phyloP scores from a whole-genome alignment of 2,888 invertebrate species.

The Meganola albula region DNA sequence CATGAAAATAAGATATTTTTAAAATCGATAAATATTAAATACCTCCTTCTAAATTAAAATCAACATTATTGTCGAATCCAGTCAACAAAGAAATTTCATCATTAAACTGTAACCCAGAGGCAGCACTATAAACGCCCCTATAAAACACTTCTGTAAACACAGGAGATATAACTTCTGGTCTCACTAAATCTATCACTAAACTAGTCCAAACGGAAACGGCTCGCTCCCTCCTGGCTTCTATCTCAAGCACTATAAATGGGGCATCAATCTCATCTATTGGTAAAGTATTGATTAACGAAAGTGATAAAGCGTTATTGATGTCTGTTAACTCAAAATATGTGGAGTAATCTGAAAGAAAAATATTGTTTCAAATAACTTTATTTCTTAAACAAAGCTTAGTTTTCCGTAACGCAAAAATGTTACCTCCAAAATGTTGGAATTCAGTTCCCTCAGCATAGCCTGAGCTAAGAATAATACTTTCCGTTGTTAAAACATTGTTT shows the following conservation, averaged over 20 bases:
- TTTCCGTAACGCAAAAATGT: no score
- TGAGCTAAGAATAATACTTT: conserved; percentile 36
- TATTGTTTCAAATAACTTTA: not conserved
- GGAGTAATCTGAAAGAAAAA: conserved; percentile 36
- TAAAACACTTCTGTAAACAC: conserved; percentile 42
- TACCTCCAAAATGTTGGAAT: conserved; percentile 47
- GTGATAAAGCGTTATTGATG: conserved; percentile 27
- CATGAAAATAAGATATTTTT: not conserved
- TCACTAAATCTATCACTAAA: conserved; percentile 39
- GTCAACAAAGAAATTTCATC: conserved; percentile 32
- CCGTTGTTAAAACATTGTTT: conserved; percentile 29
- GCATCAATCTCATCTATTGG: conserved; percentile 31
- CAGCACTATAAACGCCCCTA: conserved; percentile 34
- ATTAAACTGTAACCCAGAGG: conserved; percentile 30
- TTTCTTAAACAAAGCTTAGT: not conserved
- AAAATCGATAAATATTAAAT: conserved; percentile 5
- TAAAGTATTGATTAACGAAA: conserved; percentile 27
- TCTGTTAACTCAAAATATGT: conserved; percentile 31
- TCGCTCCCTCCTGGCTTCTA: conserved; percentile 44
- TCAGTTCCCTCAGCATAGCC: conserved; percentile 38
- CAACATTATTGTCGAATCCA: conserved; percentile 42
- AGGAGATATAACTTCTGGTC: conserved; percentile 28
- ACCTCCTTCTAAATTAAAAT: conserved; percentile 43
- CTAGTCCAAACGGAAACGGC: conserved; percentile 41
- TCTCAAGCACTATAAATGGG: conserved; percentile 43